These are phyloP conservation scores for Trididemnum clinides DNA, from an alignment of 23 tunicate species.

Conservation along the genomic window DNA sequence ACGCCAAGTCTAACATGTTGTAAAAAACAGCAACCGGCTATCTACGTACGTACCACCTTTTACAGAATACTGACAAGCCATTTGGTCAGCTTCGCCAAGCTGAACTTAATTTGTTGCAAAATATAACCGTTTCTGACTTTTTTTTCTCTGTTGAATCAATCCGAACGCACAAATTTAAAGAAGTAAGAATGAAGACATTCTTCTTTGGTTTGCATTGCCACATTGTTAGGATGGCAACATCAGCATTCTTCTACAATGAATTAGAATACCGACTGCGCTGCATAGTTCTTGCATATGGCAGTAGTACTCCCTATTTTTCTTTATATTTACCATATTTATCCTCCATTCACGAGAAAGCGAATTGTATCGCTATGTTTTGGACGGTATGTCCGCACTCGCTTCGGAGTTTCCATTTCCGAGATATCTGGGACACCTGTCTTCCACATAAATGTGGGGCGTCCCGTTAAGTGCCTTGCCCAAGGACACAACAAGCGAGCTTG, in stretches of 20 bases:
- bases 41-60: neutral
- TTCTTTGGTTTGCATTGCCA: too few species aligned
- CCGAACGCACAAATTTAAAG: neutral
- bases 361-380: too few species aligned
- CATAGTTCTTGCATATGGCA: neutral
- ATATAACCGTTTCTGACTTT: neutral
- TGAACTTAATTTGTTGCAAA: neutral
- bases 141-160: neutral
- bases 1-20: neutral
- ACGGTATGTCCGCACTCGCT: too few species aligned
- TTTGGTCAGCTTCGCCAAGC: neutral
- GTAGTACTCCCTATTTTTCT: neutral
- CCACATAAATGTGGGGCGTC: too few species aligned
- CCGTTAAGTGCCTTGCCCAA: too few species aligned
- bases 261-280: neutral
- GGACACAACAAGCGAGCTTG: too few species aligned
- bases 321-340: too few species aligned
- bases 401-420: too few species aligned
- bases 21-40: neutral
- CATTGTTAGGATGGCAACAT: neutral
- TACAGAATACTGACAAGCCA: neutral
- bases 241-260: neutral
- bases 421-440: too few species aligned
- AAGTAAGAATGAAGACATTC: too few species aligned
- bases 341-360: too few species aligned